Conservation (phyloP, 92 coral and sea anemone species). For the Palythoa grandiflora region DNA sequence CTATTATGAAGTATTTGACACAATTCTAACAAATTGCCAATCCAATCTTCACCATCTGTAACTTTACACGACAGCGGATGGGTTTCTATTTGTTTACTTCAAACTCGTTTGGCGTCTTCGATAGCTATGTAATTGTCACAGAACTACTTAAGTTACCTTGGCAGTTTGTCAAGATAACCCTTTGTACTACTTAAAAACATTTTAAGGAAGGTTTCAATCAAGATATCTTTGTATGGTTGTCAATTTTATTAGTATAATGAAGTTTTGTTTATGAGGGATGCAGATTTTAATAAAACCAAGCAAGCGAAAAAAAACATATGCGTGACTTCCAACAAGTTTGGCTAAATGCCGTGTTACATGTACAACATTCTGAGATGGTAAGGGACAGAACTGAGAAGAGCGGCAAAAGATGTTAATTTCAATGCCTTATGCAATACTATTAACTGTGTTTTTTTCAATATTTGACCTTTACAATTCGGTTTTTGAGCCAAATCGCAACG, state of each 20-base stretch:
- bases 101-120: slow-evolving; percentile 14
- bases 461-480: not conserved
- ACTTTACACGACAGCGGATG: not conserved
- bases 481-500: slow-evolving; percentile 2
- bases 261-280: slow-evolving; percentile 1
- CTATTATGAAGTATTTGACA: not conserved
- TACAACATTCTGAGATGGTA: not conserved
- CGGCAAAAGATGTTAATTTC: not conserved
- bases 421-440: not conserved
- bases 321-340: slow-evolving; percentile 23
- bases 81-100: slow-evolving; percentile 22
- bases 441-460: not conserved
- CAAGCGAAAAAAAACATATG: slow-evolving; percentile 18
- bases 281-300: not conserved
- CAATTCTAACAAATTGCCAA: not conserved
- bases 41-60: not conserved
- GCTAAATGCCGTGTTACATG: not conserved
- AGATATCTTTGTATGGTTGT: not conserved
- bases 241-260: not conserved
- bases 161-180: slow-evolving; percentile 7
- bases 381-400: not conserved
- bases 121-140: slow-evolving; percentile 22
- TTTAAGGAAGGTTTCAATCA: not conserved
- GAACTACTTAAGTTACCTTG: not conserved
- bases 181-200: not conserved